Evolutionary conservation across 1,140 invertebrate genomes (phyloP).

Genomic region (Scaptomyza graminum): DNA sequence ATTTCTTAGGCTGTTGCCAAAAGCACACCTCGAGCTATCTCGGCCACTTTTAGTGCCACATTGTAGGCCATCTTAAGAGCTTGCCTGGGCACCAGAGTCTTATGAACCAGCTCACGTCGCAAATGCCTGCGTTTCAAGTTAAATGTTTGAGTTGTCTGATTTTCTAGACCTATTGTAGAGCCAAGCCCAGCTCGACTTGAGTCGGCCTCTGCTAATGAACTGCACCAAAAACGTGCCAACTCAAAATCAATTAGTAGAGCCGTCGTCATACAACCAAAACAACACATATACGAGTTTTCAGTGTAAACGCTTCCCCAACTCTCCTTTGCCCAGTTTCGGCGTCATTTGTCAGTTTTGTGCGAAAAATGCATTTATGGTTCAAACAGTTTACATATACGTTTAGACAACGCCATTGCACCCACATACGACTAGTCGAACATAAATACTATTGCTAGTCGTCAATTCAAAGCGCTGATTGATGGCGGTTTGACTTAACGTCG

Average conservation of each 20-base stretch:
- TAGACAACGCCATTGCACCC: conserved; percentile 14
- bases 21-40: conserved; percentile 54
- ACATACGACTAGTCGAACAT: background rate
- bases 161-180: conserved; percentile 25
- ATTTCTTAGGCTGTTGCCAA: conserved; percentile 14
- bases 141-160: conserved; percentile 32
- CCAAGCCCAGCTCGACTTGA: conserved; percentile 49
- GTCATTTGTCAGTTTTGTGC: conserved; percentile 79
- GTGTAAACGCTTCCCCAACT: background rate
- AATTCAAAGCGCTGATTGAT: conserved; percentile 27
- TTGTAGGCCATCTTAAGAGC: conserved; percentile 57
- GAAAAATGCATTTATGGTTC: conserved; percentile 55
- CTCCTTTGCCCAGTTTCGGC: background rate
- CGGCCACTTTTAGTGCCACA: conserved; percentile 52
- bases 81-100: conserved; percentile 16
- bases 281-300: conserved; percentile 7
- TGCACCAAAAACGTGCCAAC: conserved; percentile 73
- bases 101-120: conserved; percentile 45
- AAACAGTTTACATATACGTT: conserved; percentile 58
- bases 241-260: conserved; percentile 74
- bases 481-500: conserved; percentile 17
- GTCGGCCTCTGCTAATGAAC: conserved; percentile 66
- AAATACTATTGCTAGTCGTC: conserved; percentile 2
- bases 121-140: conserved; percentile 14
- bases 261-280: conserved; percentile 34